A percentile compares a stretch with the other conserved stretches of the same genome.
phyloP scores from a whole-genome alignment of 1,140 invertebrate genomes.

The Paraescarpia echinospica region DNA sequence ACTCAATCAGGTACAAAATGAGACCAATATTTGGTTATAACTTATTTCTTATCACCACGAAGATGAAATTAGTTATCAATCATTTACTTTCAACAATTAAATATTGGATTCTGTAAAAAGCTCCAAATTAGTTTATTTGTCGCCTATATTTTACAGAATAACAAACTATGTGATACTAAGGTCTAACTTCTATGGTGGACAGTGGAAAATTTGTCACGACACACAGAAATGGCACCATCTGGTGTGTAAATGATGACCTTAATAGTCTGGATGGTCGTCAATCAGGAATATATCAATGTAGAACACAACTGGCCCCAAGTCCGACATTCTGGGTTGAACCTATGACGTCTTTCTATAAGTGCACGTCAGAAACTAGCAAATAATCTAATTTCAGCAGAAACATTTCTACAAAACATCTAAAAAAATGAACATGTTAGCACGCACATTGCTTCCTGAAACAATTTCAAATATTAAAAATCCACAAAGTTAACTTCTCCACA shows the following conservation, averaged over 20 bases:
- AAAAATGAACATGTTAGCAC: background rate
- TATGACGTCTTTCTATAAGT: background rate
- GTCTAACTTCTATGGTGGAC: too few relatives aligned
- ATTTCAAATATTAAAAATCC: background rate
- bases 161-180: too few relatives aligned
- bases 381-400: background rate
- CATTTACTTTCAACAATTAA: too few relatives aligned
- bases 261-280: background rate
- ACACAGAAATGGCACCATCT: background rate
- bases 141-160: too few relatives aligned
- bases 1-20: too few relatives aligned
- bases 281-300: background rate
- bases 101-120: too few relatives aligned
- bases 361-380: background rate
- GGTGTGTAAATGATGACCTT: background rate
- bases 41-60: too few relatives aligned
- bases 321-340: background rate
- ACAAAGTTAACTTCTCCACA: background rate
- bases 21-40: too few relatives aligned
- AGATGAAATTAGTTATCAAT: too few relatives aligned
- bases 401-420: background rate
- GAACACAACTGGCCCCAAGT: background rate
- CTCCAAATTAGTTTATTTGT: too few relatives aligned
- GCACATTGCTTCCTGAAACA: background rate
- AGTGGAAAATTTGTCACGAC: background rate